These are phyloP conservation scores for Callipepla californica DNA, from an alignment of 2,113 vertebrate genomes.

Conservation along the genomic window DNA sequence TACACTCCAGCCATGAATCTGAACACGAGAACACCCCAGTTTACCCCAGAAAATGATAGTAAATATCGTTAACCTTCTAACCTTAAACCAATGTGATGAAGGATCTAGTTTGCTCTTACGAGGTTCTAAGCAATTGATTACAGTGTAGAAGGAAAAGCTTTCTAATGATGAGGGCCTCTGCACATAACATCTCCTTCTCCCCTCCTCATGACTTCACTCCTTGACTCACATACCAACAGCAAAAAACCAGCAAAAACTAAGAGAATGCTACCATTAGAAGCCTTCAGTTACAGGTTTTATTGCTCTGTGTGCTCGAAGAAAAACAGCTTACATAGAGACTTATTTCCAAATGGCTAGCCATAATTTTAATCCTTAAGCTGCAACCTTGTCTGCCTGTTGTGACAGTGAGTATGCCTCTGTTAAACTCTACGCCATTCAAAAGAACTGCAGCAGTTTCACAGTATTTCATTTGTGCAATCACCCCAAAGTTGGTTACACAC, in stretches of 20 bases:
- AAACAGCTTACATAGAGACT: not conserved
- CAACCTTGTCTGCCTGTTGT: not conserved
- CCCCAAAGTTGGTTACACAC: not conserved
- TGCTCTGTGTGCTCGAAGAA: not conserved
- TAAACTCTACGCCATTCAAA: not conserved
- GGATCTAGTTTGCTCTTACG: not conserved
- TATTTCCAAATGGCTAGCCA: not conserved
- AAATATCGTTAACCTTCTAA: not conserved
- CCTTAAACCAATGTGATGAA: not conserved
- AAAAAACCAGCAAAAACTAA: not conserved
- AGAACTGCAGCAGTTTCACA: not conserved
- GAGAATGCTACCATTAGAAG: not conserved
- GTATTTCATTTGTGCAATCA: not conserved
- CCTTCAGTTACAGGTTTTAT: not conserved
- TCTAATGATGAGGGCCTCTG: not conserved
- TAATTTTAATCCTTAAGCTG: not conserved
- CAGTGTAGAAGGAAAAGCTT: not conserved
- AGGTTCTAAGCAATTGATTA: not conserved
- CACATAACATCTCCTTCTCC: not conserved
- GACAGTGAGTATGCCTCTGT: not conserved
- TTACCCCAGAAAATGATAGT: not conserved
- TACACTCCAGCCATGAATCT: not conserved
- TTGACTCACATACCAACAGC: not conserved
- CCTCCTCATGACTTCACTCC: not conserved
- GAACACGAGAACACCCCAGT: not conserved